These are phyloP conservation scores for Acleris sparsana DNA, from an alignment of 2,888 invertebrate genomes.

Conservation along the genomic window DNA sequence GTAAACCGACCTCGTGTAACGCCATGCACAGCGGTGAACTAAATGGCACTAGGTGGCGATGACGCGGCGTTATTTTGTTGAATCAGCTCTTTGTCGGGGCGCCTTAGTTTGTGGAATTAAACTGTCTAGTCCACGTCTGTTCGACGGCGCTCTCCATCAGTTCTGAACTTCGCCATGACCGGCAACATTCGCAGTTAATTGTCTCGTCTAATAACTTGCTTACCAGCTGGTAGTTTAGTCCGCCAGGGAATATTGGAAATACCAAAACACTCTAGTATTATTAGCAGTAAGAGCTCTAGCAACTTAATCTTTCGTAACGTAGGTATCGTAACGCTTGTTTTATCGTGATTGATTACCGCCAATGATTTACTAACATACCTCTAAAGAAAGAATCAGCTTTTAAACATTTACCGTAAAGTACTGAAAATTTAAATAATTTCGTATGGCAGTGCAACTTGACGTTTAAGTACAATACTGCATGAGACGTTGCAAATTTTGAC, in stretches of 20 bases:
- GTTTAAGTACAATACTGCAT: too few relatives aligned
- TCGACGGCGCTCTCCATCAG: slow-evolving; percentile 22
- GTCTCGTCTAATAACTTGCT: slow-evolving; percentile 26
- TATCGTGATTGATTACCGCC: too few relatives aligned
- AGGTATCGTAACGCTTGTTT: too few relatives aligned
- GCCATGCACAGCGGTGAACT: background rate
- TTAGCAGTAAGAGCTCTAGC: background rate
- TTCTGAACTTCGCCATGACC: slow-evolving; percentile 26
- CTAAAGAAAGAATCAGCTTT: too few relatives aligned
- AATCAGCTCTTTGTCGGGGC: slow-evolving; percentile 29
- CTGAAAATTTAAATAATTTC: too few relatives aligned
- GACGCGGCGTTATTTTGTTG: slow-evolving; percentile 22
- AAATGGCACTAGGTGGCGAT: slow-evolving; percentile 5
- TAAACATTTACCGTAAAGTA: too few relatives aligned
- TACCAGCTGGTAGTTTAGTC: slow-evolving; percentile 5
- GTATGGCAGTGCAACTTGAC: too few relatives aligned
- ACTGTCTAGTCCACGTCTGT: slow-evolving; percentile 35
- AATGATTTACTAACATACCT: too few relatives aligned
- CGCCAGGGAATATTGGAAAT: slow-evolving; percentile 17
- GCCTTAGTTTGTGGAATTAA: slow-evolving; percentile 36
- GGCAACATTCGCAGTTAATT: slow-evolving; percentile 27
- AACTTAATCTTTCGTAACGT: too few relatives aligned
- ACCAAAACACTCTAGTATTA: background rate
- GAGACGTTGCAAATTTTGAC: too few relatives aligned
- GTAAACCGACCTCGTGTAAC: slow-evolving; percentile 1